These are phyloP conservation scores for Cardinalis cardinalis DNA, from an alignment of 2,113 vertebrate genomes.

Conservation along the genomic window DNA sequence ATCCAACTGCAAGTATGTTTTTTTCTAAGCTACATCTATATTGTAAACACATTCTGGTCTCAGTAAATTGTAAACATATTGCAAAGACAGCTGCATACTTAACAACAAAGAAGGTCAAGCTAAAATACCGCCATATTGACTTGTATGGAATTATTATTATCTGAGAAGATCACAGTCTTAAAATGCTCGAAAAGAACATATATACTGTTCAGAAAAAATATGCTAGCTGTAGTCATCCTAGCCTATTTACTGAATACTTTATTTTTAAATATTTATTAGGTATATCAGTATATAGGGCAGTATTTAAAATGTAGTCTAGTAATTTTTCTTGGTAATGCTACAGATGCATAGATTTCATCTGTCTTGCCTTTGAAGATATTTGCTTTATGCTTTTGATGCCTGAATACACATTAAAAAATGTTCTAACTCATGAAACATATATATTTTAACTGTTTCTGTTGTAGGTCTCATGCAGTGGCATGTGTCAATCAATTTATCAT, in stretches of 20 bases:
- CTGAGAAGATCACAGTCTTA: neutral
- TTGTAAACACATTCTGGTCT: neutral
- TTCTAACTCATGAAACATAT: neutral
- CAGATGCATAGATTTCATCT: neutral
- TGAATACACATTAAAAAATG: neutral
- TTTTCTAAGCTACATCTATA: neutral
- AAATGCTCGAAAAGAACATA: neutral
- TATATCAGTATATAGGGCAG: neutral
- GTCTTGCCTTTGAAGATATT: neutral
- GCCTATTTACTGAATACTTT: neutral
- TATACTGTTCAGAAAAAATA: neutral
- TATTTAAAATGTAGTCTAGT: neutral
- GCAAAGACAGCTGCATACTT: neutral
- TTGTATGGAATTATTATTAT: neutral
- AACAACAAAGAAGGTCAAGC: accelerated
- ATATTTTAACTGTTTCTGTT: neutral
- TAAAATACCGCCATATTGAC: neutral
- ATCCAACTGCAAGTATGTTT: neutral
- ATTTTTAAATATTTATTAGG: neutral
- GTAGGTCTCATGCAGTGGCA: slow-evolving; percentile 94
- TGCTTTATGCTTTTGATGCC: neutral
- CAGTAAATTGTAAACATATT: neutral
- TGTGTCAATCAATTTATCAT: slow-evolving; percentile 99
- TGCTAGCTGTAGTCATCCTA: neutral
- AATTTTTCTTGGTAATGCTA: neutral